Conservation (phyloP, 1,140 invertebrate species). For the Zaprionus nigranus region DNA sequence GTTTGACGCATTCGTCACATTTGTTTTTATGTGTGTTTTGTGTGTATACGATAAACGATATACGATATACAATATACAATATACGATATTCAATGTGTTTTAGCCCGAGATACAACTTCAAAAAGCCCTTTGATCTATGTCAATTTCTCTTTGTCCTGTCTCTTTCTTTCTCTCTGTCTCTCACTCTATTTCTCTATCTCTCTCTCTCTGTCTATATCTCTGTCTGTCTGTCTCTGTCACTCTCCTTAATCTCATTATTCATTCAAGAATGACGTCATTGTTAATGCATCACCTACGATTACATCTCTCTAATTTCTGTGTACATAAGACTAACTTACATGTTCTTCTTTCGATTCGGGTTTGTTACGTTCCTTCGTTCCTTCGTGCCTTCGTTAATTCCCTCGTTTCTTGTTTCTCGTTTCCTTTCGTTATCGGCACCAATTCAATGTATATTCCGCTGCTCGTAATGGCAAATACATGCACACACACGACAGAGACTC, state of each 20-base stretch:
- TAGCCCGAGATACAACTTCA: conserved; percentile 20
- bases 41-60: background rate
- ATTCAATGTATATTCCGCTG: conserved; percentile 42
- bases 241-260: conserved; percentile 4
- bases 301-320: conserved; percentile 22
- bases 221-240: conserved; percentile 12
- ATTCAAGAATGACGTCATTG: conserved; percentile 39
- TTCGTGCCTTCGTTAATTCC: background rate
- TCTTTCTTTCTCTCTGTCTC: conserved; percentile 1
- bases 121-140: conserved; percentile 4
- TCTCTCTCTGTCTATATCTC: conserved; percentile 7
- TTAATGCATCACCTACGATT: conserved; percentile 38
- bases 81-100: conserved; percentile 27
- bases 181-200: background rate
- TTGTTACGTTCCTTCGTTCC: conserved; percentile 14
- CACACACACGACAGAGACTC: conserved; percentile 9
- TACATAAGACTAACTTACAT: conserved; percentile 27
- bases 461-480: conserved; percentile 25
- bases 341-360: conserved; percentile 16
- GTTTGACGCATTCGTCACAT: background rate
- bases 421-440: conserved; percentile 13
- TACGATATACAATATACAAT: conserved; percentile 10
- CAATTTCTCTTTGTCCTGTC: conserved; percentile 26
- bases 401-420: no score
- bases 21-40: conserved; percentile 40